Base-by-base conservation (phyloP, 2,797 vertebrate genomes). In the Pachyuromys duprasi region DNA sequence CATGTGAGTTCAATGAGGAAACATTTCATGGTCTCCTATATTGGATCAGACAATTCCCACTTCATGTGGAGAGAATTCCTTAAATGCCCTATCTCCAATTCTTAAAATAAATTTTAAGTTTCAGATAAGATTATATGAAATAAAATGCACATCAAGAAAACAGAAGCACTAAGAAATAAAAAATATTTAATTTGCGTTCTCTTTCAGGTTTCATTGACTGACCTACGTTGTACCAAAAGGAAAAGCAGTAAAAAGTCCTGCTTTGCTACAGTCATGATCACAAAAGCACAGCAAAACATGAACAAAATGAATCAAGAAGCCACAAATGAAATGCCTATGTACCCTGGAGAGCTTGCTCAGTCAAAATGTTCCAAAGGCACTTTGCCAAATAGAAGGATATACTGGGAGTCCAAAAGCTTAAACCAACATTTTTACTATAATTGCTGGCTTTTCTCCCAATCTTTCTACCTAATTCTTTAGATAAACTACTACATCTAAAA, bases 381-480 rank as follows among this genome's bases (percentile, higher is more conserved):
- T 65, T 74, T 94, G 93, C 78, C 95, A 96, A 95, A 91, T 75
- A 63, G 95, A 96, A 95, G 70, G 89, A 95, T 62, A 86, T n/a
- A 78, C 36, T 78, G 78, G 72, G 82, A 81, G 26, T 80, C 83
- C 93, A 91, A 95, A 90, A 78, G 87, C 72, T 94, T 93, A 95
- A 90, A 87, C 55, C 84, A 90, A 94, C 81, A 93, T 90, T 95
- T 88, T 95, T 86, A 70, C 74, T 86, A 79, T 65, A 90, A 94
- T 88, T 86, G 92, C 3, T 95, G 82, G 76, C 83, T 93, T 94
- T 94, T 93, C 60, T 92, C 94, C 49, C n/a, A 24, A 80, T 65
- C 65, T 70, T 91, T 88, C 79, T 45, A 93, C 70, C 39, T 88
- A 89, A 91, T 86, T 94, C 83, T 93, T 67, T 26, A 76, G 80